Evolutionary conservation across 1,140 invertebrate genomes (phyloP), one percentile per base, ranked within the genome.

Genomic region (Bicyclus anynana): DNA sequence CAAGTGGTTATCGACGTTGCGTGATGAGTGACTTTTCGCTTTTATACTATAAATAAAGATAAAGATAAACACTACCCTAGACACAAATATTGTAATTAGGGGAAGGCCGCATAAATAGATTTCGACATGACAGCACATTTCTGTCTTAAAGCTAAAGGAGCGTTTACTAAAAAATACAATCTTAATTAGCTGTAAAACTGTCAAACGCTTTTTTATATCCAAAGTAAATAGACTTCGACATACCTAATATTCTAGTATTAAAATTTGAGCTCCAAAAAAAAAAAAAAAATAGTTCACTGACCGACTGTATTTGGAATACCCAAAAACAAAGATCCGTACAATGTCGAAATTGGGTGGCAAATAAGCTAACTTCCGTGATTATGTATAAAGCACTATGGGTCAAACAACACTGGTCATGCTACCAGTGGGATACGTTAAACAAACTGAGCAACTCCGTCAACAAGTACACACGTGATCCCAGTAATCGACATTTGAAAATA

Each of bases 401-500:
- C 72, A 55, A 27, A 12, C 54, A 54, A 74, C 6, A 67, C 53
- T 69, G 72, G 77, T 57, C 55, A 59, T 50, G 61, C 62, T 69
- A 61, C 61, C 67, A 65, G 56, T 69, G 59, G 64, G 55, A 66
- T 69, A 65, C 51, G 40, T 58, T 83, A 77, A 84, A 84, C 76
- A 80, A 72, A 72, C 68, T 81, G 80, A 86, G 69, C 59, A 38
- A 40, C 56, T 80, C 81, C 67, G 50, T 84, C 79, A 77, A 73
- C 76, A 67, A 62, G 54, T 65, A 59, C 53, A 64, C 67, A 76
- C 79, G 72, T 77, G 77, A 77, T 77, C 67, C 65, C 55, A 69
- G 69, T 68, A 74, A 69, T 75, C 69, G 80, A 86, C 81, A 83
- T 73, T 67, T 63, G 64, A 84, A 84, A 86, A 84, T 84, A 86